A percentile compares a stretch with the other conserved stretches of the same genome.
Conservation (phyloP, 2,113 vertebrate genomes). For the Carettochelys insculpta region DNA sequence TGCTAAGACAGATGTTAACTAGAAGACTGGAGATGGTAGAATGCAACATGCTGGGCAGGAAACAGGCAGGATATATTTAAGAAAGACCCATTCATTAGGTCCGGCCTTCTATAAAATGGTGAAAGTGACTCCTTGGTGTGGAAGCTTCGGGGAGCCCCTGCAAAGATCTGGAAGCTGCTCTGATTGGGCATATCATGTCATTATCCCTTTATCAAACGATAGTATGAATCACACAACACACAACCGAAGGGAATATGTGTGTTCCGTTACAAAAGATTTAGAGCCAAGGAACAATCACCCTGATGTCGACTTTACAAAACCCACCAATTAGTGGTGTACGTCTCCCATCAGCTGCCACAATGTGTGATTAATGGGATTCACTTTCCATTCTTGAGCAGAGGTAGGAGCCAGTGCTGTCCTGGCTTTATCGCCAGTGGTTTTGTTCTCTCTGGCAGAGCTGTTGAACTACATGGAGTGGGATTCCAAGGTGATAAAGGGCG, state of each 20-base stretch:
- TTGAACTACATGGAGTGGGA: fast-evolving
- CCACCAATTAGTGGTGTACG: neutral
- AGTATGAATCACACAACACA: neutral
- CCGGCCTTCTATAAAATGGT: neutral
- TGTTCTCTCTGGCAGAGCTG: neutral
- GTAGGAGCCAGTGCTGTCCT: neutral
- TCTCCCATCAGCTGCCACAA: neutral
- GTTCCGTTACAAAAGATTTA: neutral
- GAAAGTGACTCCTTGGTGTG: neutral
- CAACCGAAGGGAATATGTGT: neutral
- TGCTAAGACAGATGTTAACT: fast-evolving
- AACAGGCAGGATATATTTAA: neutral
- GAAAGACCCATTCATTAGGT: neutral
- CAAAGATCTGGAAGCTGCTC: neutral
- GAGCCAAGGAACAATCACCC: neutral
- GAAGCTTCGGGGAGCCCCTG: neutral
- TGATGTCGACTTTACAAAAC: neutral
- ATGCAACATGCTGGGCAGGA: neutral
- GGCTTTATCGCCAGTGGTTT: neutral
- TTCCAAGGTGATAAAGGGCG: neutral
- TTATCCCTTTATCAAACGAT: neutral
- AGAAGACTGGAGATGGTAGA: neutral
- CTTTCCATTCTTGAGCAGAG: neutral
- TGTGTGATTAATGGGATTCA: neutral
- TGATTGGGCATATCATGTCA: neutral